phyloP scores from a whole-genome alignment of 2,797 vertebrate genomes.

The Balearica regulorum region DNA sequence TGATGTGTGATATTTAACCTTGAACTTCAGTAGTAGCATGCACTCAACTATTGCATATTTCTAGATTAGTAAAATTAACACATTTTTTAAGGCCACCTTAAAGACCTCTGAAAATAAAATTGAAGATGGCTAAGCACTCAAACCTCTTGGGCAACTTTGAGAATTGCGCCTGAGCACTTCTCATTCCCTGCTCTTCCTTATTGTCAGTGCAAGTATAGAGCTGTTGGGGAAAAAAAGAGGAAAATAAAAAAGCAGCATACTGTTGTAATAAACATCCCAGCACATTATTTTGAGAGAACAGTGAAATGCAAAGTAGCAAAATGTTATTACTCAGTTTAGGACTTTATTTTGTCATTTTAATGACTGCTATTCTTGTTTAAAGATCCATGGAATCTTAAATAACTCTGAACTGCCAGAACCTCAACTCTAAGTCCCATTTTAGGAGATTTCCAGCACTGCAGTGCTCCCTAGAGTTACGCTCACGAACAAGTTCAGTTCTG shows the following conservation, averaged over 20 bases:
- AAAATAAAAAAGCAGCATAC: background rate
- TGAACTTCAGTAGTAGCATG: accelerated
- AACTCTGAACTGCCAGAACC: background rate
- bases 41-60: background rate
- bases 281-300: background rate
- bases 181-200: background rate
- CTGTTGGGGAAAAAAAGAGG: background rate
- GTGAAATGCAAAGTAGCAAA: slow-evolving; percentile 1
- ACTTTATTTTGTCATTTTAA: slow-evolving; percentile 24
- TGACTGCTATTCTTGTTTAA: background rate
- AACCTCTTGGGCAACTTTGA: background rate
- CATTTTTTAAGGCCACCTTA: background rate
- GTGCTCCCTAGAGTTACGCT: slow-evolving; percentile 10
- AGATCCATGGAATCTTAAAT: background rate
- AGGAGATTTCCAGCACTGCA: background rate
- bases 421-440: background rate
- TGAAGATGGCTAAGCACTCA: background rate
- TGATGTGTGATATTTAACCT: background rate
- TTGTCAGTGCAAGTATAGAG: background rate
- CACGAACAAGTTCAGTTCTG: background rate
- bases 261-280: background rate
- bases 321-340: slow-evolving; percentile 11
- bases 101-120: background rate
- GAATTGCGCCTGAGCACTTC: background rate
- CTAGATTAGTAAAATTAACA: background rate